Evolutionary conservation across 2,113 vertebrate genomes (phyloP).

Genomic region (Crotalus viridis): DNA sequence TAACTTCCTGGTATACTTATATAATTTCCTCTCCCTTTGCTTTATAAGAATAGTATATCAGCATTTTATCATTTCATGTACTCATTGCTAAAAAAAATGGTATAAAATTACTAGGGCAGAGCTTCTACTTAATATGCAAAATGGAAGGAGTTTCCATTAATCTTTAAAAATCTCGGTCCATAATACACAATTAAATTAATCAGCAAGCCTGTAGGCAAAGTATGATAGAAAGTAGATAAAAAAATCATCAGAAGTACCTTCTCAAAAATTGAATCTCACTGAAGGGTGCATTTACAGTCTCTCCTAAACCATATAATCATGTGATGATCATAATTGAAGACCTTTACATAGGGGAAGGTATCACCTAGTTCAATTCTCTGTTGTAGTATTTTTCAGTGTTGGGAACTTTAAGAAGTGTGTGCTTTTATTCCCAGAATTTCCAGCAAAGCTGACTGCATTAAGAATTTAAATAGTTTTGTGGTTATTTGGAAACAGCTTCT

Average conservation of each 20-base stretch:
- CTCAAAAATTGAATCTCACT: not conserved
- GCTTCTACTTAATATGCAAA: slow-evolving; percentile 35
- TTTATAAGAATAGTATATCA: slow-evolving; percentile 68
- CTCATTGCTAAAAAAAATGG: slow-evolving; percentile 58
- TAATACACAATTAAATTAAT: slow-evolving; percentile 38
- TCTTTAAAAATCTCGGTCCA: slow-evolving; percentile 29
- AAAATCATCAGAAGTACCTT: not conserved
- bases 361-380: not conserved
- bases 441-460: not conserved
- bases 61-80: slow-evolving; percentile 53
- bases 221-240: not conserved
- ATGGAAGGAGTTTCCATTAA: slow-evolving; percentile 34
- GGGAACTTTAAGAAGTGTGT: not conserved
- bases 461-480: not conserved
- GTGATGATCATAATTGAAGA: not conserved
- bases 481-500: not conserved
- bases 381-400: not conserved
- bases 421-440: not conserved
- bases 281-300: not conserved
- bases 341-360: not conserved
- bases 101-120: slow-evolving; percentile 51
- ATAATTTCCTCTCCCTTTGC: slow-evolving; percentile 26
- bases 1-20: slow-evolving; percentile 70
- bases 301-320: not conserved
- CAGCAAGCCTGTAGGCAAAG: not conserved